Percentiles rank a stretch among this genome's conserved stretches.
Evolutionary conservation across 2,888 invertebrate genomes (phyloP).

Genomic region (Coenonympha arcania): DNA sequence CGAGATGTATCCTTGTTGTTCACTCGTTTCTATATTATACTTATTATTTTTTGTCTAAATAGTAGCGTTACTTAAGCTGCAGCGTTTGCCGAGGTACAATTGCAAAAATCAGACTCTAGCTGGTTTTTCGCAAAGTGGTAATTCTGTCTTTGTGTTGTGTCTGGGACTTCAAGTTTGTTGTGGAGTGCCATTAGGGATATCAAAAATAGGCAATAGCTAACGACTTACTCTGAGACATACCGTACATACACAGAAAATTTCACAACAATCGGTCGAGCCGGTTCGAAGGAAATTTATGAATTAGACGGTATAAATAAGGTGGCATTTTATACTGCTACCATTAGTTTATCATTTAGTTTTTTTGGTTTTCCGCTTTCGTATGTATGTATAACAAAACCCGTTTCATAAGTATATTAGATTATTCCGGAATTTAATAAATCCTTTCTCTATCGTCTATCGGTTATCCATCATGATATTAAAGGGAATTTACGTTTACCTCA

Average conservation of each 20-base stretch:
- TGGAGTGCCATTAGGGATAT: too few species aligned
- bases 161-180: too few species aligned
- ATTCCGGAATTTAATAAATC: not conserved
- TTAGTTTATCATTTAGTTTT: too few species aligned
- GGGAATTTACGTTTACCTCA: not conserved
- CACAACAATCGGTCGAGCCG: too few species aligned
- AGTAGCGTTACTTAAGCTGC: too few species aligned
- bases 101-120: not conserved
- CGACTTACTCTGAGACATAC: too few species aligned
- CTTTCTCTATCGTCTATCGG: not conserved
- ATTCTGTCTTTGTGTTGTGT: too few species aligned
- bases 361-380: not conserved
- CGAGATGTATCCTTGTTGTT: slow-evolving; percentile 41
- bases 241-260: too few species aligned
- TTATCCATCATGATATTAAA: not conserved
- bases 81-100: not conserved
- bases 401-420: slow-evolving; percentile 1
- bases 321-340: too few species aligned
- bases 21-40: slow-evolving; percentile 7
- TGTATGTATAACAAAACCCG: not conserved
- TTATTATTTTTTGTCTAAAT: not conserved
- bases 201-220: too few species aligned
- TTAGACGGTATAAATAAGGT: too few species aligned
- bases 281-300: too few species aligned
- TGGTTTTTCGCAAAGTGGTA: not conserved